A percentile compares a stretch with the other conserved stretches of the same genome.
phyloP scores from a whole-genome alignment of 2,797 vertebrate genomes.

The Pteronotus mesoamericanus region DNA sequence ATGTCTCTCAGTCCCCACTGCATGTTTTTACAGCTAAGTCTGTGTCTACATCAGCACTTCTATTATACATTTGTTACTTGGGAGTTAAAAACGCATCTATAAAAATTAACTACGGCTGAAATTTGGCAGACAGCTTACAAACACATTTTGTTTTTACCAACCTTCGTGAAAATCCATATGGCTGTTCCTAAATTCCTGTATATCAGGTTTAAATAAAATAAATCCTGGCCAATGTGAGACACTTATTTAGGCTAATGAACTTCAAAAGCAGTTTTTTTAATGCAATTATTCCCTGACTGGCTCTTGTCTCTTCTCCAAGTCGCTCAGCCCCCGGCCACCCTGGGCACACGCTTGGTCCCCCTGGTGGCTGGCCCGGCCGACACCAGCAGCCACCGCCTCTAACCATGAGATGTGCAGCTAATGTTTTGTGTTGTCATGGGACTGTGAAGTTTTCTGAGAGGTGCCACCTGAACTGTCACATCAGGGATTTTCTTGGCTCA shows the following conservation, averaged over 20 bases:
- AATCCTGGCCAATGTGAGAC: constrained; percentile 40
- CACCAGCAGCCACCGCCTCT: neutral
- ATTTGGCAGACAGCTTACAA: constrained; percentile 55
- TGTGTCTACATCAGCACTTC: constrained; percentile 41
- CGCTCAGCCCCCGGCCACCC: neutral
- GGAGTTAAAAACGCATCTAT: constrained; percentile 52
- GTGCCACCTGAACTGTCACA: neutral
- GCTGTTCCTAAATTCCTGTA: constrained; percentile 54
- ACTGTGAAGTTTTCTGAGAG: neutral
- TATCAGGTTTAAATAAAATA: constrained; percentile 55
- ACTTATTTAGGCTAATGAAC: constrained; percentile 54
- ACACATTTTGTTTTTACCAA: constrained; percentile 66
- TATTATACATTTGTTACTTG: constrained; percentile 51
- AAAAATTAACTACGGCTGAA: constrained; percentile 67
- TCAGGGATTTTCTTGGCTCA: neutral
- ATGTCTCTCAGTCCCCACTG: neutral
- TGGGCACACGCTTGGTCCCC: neutral
- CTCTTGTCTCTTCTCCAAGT: neutral
- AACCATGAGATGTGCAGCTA: neutral
- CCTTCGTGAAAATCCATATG: constrained; percentile 59
- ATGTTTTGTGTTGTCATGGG: neutral
- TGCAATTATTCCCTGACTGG: neutral
- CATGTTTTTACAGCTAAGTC: constrained; percentile 30
- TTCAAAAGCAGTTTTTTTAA: constrained; percentile 36
- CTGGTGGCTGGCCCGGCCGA: neutral